Evolutionary conservation across 2,797 vertebrate genomes (phyloP), one percentile per base, ranked within the genome.

Genomic region (Lepidocolaptes lacrymiger): DNA sequence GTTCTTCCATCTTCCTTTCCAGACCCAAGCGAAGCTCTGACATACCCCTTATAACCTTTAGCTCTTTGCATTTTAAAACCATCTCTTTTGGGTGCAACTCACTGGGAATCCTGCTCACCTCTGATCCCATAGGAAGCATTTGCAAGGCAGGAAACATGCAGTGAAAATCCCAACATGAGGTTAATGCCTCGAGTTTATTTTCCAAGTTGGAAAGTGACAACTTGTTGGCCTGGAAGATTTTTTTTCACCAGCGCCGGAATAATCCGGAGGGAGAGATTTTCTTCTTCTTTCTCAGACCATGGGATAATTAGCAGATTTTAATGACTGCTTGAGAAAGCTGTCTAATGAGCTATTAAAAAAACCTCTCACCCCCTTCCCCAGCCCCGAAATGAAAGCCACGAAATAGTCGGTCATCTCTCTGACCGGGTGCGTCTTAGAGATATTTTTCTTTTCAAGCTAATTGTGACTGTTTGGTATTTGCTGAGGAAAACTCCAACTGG

Each of bases 301-400:
- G 95, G 95, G 82, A 97, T 98, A 98, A 98, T 98, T 97, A 98
- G 96, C 92, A 94, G 97, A 97, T 97, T 98, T 95, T 80, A 97
- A 98, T 98, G 97, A 97, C 96, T 94, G 94, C 93, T 97, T 91
- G 95, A 97, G 97, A 98, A 97, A 97, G 89, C 93, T 75, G 97
- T 82, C 94, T 98, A 98, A 98, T 97, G 97, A 98, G 95, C 95
- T 96, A 92, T 96, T 97, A 82, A 89, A 91, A 94, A 55, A 48
- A 93, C 44, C 64, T 32, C 56, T 79, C 36, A 1, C 56, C n/a
- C 12, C 12, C 7, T 85, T 52, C 4, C 2, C 61, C 64, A 83
- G 81, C 67, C 48, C 84, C 72, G 88, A 80, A 93, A 91, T 86
- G 73, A 91, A 95, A 94, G 64, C 56, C 51, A 58, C 54, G 69